A percentile compares a stretch with the other conserved stretches of the same genome.
Evolutionary conservation across 2,797 vertebrate genomes (phyloP).

Genomic region (Sebastiscus tertius): DNA sequence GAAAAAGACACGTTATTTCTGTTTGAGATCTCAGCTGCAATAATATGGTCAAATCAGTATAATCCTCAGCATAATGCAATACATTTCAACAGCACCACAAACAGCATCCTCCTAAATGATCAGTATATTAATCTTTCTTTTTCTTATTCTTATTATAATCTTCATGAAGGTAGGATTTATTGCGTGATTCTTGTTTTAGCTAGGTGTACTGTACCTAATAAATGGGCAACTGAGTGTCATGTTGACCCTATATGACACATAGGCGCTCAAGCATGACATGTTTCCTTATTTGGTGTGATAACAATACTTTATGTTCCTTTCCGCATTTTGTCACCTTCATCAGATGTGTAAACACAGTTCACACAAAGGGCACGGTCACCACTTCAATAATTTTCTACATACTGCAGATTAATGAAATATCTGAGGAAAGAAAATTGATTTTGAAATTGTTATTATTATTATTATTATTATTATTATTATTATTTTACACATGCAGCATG

Average conservation of each 20-base stretch:
- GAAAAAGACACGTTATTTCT: not conserved
- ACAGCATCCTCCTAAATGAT: not conserved
- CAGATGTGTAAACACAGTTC: not conserved
- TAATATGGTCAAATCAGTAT: not conserved
- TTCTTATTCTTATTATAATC: not conserved
- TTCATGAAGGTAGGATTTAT: not conserved
- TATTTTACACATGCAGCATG: not conserved
- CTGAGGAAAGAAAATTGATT: not conserved
- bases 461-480: too few species aligned
- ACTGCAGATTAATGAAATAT: not conserved
- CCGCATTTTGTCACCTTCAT: not conserved
- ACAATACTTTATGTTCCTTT: conserved; percentile 1
- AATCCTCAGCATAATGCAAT: not conserved
- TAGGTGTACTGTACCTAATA: not conserved
- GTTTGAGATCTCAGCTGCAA: not conserved
- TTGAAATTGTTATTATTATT: not conserved
- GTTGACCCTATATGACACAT: not conserved
- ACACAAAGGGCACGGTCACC: not conserved
- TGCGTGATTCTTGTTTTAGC: not conserved
- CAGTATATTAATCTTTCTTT: not conserved
- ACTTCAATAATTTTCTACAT: not conserved
- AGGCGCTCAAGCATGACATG: not conserved
- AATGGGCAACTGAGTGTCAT: not conserved
- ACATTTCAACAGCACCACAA: not conserved
- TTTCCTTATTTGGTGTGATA: conserved; percentile 21